A percentile compares a stretch with the other conserved stretches of the same genome.
Evolutionary conservation across 1,140 invertebrate species (phyloP).

Genomic region (Sinonovacula constricta): DNA sequence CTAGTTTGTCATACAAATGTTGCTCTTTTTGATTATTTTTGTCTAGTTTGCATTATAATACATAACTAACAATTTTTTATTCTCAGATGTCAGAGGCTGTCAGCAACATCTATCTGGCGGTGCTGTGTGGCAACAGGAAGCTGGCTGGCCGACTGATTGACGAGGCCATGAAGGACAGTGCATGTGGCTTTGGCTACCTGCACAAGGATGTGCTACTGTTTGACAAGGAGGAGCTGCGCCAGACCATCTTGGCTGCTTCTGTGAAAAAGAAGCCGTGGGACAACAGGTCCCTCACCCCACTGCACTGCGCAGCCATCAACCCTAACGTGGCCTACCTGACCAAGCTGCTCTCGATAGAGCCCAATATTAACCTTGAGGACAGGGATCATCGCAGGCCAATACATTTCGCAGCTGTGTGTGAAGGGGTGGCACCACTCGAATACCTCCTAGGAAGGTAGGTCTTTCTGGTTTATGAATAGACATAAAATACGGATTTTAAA

Average conservation of each 20-base stretch:
- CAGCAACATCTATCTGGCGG: slow-evolving; percentile 69
- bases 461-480: too few relatives aligned
- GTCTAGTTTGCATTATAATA: too few relatives aligned
- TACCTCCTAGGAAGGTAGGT: slow-evolving; percentile 77
- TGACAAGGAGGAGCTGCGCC: slow-evolving; percentile 74
- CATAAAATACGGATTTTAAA: too few relatives aligned
- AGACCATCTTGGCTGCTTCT: slow-evolving; percentile 75
- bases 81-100: slow-evolving; percentile 55
- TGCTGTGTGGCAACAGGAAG: slow-evolving; percentile 77
- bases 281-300: slow-evolving; percentile 79
- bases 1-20: not conserved
- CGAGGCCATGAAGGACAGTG: slow-evolving; percentile 71
- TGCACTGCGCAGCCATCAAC: slow-evolving; percentile 82
- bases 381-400: slow-evolving; percentile 77
- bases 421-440: slow-evolving; percentile 79
- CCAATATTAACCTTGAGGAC: slow-evolving; percentile 79
- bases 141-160: slow-evolving; percentile 77
- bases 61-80: slow-evolving; percentile 4
- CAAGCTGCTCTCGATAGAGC: slow-evolving; percentile 75
- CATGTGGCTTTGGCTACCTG: slow-evolving; percentile 77
- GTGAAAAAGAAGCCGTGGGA: slow-evolving; percentile 78
- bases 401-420: slow-evolving; percentile 81
- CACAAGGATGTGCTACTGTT: slow-evolving; percentile 77
- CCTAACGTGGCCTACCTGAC: slow-evolving; percentile 80
- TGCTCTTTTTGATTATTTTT: too few relatives aligned